Base-by-base conservation (phyloP, 1,140 invertebrate genomes). In the Brachionus rotundiformis region DNA sequence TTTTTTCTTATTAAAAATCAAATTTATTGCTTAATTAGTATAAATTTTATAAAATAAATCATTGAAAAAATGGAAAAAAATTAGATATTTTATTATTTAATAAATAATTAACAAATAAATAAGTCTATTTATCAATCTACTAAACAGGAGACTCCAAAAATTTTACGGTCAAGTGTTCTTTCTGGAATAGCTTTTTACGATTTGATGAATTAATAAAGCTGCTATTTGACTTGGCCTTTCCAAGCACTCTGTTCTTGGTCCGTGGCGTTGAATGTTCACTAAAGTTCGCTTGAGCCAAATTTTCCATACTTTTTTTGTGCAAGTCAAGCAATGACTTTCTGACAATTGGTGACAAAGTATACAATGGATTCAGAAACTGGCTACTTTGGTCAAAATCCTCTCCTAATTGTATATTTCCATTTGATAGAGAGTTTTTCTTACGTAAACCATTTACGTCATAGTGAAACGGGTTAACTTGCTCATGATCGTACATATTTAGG, bases 271-370 rank as follows among this genome's bases (percentile, higher is more conserved):
- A 25, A 13, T 73, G n/a, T 25, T 41, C 68, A 47, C 39, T 27
- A 44, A 39, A 73, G 11, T 27, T 44, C 0, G 10, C 11, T 29
- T 47, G 68, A 44, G 68, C 68, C 13, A 73, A 44, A 44, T 73
- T 73, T 73, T 73, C 68, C 13, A 73, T 44, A n/a, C 68, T 73
- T 73, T 73, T 73, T 44, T 73, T 27, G 19, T 73, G 68, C 13
- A 73, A 73, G 19, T 73, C 68, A 41, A 73, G 36, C 36, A 73
- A 44, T 11, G 68, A 73, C 29, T 73, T 73, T 44, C 36, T 41
- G 19, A 73, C 25, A 13, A 73, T 25, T 2, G 68, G 68, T 0
- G 68, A 73, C 1, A 73, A 31, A 44, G 13, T 73, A 41, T 73
- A 44, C 68, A 73, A 25, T 2, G 68, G 68, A 73, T 73, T 25